A percentile compares a stretch with the other conserved stretches of the same genome.
These are phyloP conservation scores for Aldrovandia affinis DNA, from an alignment of 2,797 vertebrate species.

Conservation along the genomic window DNA sequence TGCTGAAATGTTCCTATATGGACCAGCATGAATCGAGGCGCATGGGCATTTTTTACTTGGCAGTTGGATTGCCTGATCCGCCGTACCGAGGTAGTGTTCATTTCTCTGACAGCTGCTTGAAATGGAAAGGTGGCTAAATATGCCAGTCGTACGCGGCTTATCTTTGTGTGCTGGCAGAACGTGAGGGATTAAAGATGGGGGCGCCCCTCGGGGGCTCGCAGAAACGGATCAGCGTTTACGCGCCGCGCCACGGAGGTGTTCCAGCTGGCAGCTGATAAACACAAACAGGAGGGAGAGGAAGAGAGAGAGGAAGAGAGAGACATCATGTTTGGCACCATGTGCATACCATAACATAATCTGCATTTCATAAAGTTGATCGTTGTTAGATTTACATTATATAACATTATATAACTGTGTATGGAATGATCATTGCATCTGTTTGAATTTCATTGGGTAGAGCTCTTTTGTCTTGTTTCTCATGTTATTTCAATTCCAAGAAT, in stretches of 20 bases:
- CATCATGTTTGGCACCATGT: not conserved
- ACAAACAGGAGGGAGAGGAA: too few relatives aligned
- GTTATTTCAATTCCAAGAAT: too few relatives aligned
- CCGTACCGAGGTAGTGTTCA: conserved; percentile 38
- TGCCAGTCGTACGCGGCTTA: conserved; percentile 43
- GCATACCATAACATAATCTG: not conserved
- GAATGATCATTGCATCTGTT: too few relatives aligned
- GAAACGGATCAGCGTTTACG: conserved; percentile 29
- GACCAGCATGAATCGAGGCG: conserved; percentile 25
- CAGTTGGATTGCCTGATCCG: conserved; percentile 38
- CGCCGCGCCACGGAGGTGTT: conserved; percentile 3
- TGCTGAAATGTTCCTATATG: conserved; percentile 18
- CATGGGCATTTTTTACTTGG: conserved; percentile 18
- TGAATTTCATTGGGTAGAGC: too few relatives aligned
- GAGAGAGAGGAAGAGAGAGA: not conserved
- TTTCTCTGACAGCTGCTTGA: conserved; percentile 36
- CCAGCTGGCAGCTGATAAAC: conserved; percentile 1
- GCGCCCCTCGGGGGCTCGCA: conserved; percentile 29
- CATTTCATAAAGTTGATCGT: not conserved
- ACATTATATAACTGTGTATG: too few relatives aligned
- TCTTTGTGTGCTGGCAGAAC: conserved; percentile 33
- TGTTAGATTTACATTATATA: too few relatives aligned
- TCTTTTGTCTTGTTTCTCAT: too few relatives aligned
- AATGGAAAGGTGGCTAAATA: conserved; percentile 43
- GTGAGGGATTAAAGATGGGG: conserved; percentile 37